Percentiles rank a stretch among this genome's conserved stretches.
phyloP scores from a whole-genome alignment of 2,113 vertebrate genomes.

The Aix galericulata region DNA sequence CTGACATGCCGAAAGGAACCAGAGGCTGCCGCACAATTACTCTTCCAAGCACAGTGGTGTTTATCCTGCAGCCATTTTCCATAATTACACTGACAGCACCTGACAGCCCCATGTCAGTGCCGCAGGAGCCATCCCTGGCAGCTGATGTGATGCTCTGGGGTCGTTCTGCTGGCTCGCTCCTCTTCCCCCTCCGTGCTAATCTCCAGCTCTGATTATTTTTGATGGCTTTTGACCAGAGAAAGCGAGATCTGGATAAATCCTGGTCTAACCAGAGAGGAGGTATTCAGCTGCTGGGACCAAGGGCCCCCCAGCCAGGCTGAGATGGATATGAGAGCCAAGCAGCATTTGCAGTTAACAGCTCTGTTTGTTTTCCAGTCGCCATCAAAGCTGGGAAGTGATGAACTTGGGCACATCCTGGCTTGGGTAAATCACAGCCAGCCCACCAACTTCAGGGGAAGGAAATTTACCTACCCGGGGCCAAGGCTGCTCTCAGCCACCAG shows the following conservation, averaged over 20 bases:
- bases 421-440: neutral
- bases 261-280: neutral
- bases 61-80: slow-evolving; percentile 13
- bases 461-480: neutral
- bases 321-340: neutral
- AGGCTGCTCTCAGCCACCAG: neutral
- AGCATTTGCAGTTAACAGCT: neutral
- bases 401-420: neutral
- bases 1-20: neutral
- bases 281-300: neutral
- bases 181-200: neutral
- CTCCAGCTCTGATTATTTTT: neutral
- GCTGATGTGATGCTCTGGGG: neutral
- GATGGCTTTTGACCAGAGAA: neutral
- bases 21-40: neutral
- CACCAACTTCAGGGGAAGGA: neutral
- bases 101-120: neutral
- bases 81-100: neutral
- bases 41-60: neutral
- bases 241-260: neutral
- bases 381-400: neutral
- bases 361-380: neutral
- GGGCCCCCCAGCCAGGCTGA: neutral
- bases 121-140: neutral
- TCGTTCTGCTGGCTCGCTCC: neutral